Conservation (phyloP, 2,797 vertebrate genomes). For the Gymnoscopelus microlampas region DNA sequence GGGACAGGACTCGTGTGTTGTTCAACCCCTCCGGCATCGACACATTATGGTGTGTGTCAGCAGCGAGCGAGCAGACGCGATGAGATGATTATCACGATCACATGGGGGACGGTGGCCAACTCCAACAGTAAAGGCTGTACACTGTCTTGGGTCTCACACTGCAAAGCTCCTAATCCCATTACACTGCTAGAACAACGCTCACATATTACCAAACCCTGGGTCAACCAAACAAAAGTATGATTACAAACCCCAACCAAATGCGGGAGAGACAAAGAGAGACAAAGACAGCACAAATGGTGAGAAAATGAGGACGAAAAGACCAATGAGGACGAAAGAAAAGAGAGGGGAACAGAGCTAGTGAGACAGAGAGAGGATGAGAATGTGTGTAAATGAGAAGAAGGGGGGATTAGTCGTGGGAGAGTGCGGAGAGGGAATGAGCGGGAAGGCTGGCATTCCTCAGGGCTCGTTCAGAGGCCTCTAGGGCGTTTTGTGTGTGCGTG, state of each 20-base stretch:
- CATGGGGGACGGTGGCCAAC: conserved; percentile 19
- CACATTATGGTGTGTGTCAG: conserved; percentile 42
- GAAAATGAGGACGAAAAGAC: neutral
- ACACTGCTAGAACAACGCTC: conserved; percentile 41
- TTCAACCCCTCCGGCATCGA: conserved; percentile 28
- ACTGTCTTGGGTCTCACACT: conserved; percentile 35
- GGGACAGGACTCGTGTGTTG: conserved; percentile 41
- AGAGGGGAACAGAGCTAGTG: conserved; percentile 26
- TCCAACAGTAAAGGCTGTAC: conserved; percentile 24
- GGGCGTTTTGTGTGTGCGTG: conserved; percentile 29
- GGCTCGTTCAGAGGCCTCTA: conserved; percentile 71
- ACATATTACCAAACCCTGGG: conserved; percentile 35
- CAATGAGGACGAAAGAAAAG: conserved; percentile 4
- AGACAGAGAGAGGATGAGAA: conserved; percentile 47
- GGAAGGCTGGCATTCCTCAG: conserved; percentile 76
- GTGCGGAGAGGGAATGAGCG: conserved; percentile 74
- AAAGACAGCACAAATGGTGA: neutral
- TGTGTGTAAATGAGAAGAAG: conserved; percentile 71
- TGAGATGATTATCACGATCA: conserved; percentile 14
- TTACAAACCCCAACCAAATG: conserved; percentile 36
- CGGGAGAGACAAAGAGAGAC: conserved; percentile 24
- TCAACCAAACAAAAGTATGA: conserved; percentile 44
- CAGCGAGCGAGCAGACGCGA: conserved; percentile 14
- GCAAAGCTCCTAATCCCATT: conserved; percentile 49
- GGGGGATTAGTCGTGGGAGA: conserved; percentile 81